phyloP scores from a whole-genome alignment of 2,888 invertebrate genomes.

The Melieria picta region DNA sequence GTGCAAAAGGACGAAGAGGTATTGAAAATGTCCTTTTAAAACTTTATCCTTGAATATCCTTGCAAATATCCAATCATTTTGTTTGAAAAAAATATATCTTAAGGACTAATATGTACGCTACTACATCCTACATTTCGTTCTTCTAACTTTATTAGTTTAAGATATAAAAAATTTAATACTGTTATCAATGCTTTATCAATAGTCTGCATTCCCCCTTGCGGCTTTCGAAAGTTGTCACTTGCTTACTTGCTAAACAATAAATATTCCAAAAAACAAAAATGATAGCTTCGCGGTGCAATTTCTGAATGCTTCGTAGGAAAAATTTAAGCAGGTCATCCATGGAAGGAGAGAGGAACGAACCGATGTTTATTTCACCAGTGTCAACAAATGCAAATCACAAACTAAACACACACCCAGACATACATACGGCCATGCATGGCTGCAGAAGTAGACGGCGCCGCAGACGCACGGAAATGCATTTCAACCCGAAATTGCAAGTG shows the following conservation, averaged over 20 bases:
- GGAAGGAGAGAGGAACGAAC: neutral
- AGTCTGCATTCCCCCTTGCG: neutral
- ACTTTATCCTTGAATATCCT: no score
- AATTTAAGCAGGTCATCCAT: neutral
- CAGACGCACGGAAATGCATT: neutral
- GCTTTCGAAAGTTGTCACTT: neutral
- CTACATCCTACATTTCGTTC: no score
- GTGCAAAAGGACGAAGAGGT: no score
- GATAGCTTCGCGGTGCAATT: neutral
- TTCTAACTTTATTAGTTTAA: no score
- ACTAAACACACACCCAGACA: neutral
- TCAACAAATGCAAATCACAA: conserved; percentile 2
- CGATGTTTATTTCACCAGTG: neutral
- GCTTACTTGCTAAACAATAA: neutral
- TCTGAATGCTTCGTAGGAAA: neutral
- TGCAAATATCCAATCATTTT: no score
- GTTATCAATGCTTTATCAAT: no score
- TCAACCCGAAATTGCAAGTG: neutral
- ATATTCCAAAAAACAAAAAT: neutral
- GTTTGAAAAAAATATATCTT: no score
- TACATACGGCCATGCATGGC: neutral
- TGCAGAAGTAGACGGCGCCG: neutral
- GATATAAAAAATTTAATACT: no score
- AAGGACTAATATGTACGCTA: no score
- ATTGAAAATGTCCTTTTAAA: no score